Evolutionary conservation across 53 echinoderm and acorn worm species (phyloP), one percentile per base, ranked within the genome.

Genomic region (Stichopus horrens): DNA sequence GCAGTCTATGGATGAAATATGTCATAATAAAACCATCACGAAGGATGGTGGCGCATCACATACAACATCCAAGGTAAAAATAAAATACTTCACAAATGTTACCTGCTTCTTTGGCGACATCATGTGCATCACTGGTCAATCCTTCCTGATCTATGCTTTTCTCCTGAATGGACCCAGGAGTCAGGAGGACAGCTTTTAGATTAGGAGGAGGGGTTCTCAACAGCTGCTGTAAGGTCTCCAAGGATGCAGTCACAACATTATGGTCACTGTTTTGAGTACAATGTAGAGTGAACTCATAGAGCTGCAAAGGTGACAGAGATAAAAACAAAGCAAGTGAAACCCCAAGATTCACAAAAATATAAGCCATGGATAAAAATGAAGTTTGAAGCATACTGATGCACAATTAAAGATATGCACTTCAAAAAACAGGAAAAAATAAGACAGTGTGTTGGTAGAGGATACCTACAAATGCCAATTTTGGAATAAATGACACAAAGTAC

Each of bases 241-340:
- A 92, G n/a, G 98, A 94, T 19, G 98, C 98, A 16, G 98, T 98
- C 19, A 98, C 76, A 1, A 98, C 95, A 73, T 98, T 98, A 76
- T 98, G 98, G 78, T 98, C 93, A 13, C 86, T 53, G 73, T 96
- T 93, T 21, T 88, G 93, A 53, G 95, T 94, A 60, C 95, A 98
- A 90, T 92, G 88, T 77, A 98, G 83, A 13, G 94, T 88, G 79
- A 94, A 95, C 77, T 98, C 95, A 86, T 94, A 98, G 76, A 98
- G 95, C 98, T 98, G 77, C 54, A 19, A 5, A 71, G 22, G 59
- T 22, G 21, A 10, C 4, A 59, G 59, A 66, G 56, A 55, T 37
- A 8, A 54, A 54, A 79, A 8, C 54, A 53, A 11, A 10, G 8
- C 23, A 16, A 76, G 22, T 22, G 14, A 19, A 14, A 18, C 4